Evolutionary conservation across 2,797 vertebrate species (phyloP).

Genomic region (Phylloscopus collybita): DNA sequence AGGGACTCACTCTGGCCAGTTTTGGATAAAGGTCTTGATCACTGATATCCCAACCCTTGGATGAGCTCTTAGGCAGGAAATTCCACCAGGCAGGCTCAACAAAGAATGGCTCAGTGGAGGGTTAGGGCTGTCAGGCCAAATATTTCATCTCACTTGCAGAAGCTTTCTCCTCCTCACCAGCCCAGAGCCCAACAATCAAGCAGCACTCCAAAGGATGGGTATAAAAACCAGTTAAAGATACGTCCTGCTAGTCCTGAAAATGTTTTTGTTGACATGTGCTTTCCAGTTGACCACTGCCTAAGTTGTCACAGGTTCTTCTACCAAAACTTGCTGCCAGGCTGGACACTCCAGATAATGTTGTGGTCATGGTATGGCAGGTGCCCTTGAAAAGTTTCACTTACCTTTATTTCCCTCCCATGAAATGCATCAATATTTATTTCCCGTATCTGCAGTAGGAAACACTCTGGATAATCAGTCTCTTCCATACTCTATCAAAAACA

Average conservation of each 20-base stretch:
- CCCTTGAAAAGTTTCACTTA: not conserved
- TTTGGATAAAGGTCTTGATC: not conserved
- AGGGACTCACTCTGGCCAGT: not conserved
- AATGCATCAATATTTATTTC: conserved; percentile 12
- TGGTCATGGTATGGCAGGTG: not conserved
- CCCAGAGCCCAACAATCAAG: not conserved
- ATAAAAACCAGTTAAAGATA: not conserved
- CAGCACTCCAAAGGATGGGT: not conserved
- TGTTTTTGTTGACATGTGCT: not conserved
- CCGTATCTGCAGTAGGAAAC: not conserved
- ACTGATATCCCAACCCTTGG: too few species aligned
- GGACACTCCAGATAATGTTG: not conserved
- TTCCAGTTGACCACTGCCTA: not conserved
- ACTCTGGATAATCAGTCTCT: not conserved
- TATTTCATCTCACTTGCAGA: not conserved
- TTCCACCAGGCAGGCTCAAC: not conserved
- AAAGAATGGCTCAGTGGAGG: not conserved
- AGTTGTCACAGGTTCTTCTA: rapidly evolving
- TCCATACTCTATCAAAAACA: not conserved
- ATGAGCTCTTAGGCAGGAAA: not conserved
- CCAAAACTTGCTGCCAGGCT: not conserved
- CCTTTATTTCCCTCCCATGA: not conserved
- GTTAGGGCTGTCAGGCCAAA: not conserved
- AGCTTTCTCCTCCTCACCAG: not conserved
- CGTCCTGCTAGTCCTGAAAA: not conserved